These are phyloP conservation scores for Xenopus borealis DNA, from an alignment of 2,113 vertebrate species.

Conservation along the genomic window DNA sequence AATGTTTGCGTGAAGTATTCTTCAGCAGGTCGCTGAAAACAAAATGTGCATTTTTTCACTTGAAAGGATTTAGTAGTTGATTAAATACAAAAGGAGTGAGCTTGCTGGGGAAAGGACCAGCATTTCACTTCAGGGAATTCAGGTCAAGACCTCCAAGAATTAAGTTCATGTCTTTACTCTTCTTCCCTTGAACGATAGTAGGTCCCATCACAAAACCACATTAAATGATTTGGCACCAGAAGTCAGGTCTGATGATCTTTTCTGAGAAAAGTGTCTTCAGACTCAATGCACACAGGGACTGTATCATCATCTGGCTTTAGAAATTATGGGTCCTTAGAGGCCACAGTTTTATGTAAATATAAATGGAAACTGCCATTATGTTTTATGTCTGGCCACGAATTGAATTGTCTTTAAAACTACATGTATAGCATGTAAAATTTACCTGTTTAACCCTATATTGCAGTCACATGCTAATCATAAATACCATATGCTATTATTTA, in stretches of 20 bases:
- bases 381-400: not conserved
- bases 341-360: conserved; percentile 20
- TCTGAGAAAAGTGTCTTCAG: conserved; percentile 33
- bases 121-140: conserved; percentile 71
- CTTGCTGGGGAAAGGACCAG: conserved; percentile 58
- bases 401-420: not conserved
- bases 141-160: conserved; percentile 58
- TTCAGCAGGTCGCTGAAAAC: conserved; percentile 65
- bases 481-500: no score
- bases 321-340: conserved; percentile 29
- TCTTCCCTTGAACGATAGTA: conserved; percentile 59
- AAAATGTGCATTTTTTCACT: conserved; percentile 76
- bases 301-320: conserved; percentile 26
- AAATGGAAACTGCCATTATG: conserved; percentile 19
- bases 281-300: conserved; percentile 2
- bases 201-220: conserved; percentile 64
- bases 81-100: conserved; percentile 64
- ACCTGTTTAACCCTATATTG: no score
- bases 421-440: not conserved
- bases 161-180: conserved; percentile 59
- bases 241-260: conserved; percentile 44
- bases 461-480: no score
- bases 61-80: conserved; percentile 72
- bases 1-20: conserved; percentile 60
- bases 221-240: conserved; percentile 62